Evolutionary conservation across 2,888 invertebrate genomes (phyloP), one percentile per base, ranked within the genome.

Genomic region (Terebella lapidaria): DNA sequence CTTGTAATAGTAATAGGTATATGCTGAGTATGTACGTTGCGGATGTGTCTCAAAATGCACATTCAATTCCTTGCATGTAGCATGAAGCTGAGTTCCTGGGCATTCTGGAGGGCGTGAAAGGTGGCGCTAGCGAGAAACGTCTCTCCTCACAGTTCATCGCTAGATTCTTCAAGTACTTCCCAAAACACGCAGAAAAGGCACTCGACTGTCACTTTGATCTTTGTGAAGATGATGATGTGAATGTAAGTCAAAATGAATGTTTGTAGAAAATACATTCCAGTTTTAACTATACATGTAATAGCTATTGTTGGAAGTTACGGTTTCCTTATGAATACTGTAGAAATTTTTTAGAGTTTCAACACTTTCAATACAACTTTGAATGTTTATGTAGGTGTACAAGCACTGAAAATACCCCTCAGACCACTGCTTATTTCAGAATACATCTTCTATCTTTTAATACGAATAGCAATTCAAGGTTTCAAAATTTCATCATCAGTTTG

Each of bases 121-220:
- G 94, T 28, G 87, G 88, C 0, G 87, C 89, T 22, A 92, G 91
- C 72, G 94, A 94, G 75, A 96, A 96, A 79, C 87, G 91, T 59
- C 82, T 97, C 66, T 92, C 95, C 3, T 92, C 94, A 2, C 95
- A 96, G 80, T 94, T 97, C 72, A 94, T 96, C 76, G 89, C 92
- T 1, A 88, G 92, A 81, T 96, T 95, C 83, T 94, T 94, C 79
- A 92, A 90, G 76, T 86, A 89, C 80, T 97, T 96, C 80, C 94
- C 95, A 4, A 85, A 85, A 64, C 83, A 91, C 60, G 87, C 90
- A n/a, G 89, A 90, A 70, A 87, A 89, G 76, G 92, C 94, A 4
- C 88, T 96, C 57, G 91, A 95, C 81, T 92, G 93, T 62, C 87
- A 92, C 74, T 87, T 96, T 71, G 94, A 95, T 84, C 85, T 97